These are phyloP conservation scores for Diuraphis noxia DNA, from an alignment of 1,140 invertebrate species.

Conservation along the genomic window DNA sequence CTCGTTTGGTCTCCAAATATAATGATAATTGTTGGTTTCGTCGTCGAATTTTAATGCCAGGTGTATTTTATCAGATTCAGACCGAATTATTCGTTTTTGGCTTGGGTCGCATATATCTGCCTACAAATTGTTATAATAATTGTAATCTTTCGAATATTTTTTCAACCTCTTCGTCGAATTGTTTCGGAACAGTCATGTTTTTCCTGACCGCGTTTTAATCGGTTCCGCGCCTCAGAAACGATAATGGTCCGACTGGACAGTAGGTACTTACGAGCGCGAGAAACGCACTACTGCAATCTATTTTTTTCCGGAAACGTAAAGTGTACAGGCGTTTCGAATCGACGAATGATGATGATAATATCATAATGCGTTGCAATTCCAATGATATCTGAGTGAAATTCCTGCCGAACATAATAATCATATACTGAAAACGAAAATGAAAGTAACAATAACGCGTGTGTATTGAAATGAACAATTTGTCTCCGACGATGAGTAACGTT, in stretches of 20 bases:
- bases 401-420: neutral
- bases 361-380: neutral
- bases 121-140: neutral
- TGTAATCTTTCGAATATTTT: neutral
- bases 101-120: neutral
- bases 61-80: neutral
- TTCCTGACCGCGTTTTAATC: neutral
- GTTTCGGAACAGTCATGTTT: neutral
- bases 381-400: neutral
- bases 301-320: neutral
- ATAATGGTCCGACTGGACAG: neutral
- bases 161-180: neutral
- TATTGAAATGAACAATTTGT: neutral
- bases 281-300: neutral
- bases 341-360: neutral
- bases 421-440: neutral
- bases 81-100: neutral
- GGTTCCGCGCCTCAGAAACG: neutral
- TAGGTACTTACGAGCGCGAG: neutral
- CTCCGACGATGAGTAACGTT: neutral
- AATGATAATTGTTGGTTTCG: neutral
- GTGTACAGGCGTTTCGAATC: neutral
- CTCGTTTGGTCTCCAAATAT: neutral
- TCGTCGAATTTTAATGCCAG: neutral
- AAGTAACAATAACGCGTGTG: neutral